Evolutionary conservation across 2,113 vertebrate genomes (phyloP), one percentile per base, ranked within the genome.

Genomic region (Alces alces): DNA sequence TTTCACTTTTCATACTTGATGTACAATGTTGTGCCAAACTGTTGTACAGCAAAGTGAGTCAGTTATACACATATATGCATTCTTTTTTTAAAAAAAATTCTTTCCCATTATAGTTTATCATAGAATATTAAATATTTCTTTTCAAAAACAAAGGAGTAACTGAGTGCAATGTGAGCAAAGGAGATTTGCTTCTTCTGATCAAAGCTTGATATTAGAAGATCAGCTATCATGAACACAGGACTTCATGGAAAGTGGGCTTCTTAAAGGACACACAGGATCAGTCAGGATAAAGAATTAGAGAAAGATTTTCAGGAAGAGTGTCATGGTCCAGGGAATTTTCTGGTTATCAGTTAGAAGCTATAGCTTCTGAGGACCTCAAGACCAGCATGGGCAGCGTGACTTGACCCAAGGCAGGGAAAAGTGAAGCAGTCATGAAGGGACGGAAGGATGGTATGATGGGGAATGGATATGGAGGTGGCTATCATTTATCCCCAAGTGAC

Each of bases 391-490:
- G 7, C 12, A 25, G 8, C 1, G 5, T 16, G 19, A 43, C 70
- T n/a, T 52, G 85, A 47, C 13, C 19, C 5, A 0, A 87, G 60
- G 45, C 86, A 36, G 17, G 39, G 39, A 16, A 23, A 15, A 43
- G 19, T n/a, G 70, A 47, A 4, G 13, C 19, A 30, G 1, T 7
- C 14, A 17, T 76, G 11, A 58, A 54, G 52, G 50, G 78, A n/a
- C 10, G 0, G 5, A n/a, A 55, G 15, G 15, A 16, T 58, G 54
- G 13, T 12, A 13, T 12, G 39, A 19, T 16, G 13, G 2, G 15
- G 28, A 13, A n/a, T 58, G 28, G 2, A 11, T 47, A 13, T 0
- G 10, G 36, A 25, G 28, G 21, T 47, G 39, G 21, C 39, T 27
- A 21, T 33, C 28, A 12, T 4, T 45, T 80, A 80, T 21, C 78